These are phyloP conservation scores for Gastracanthus pulcherrimus DNA, from an alignment of 2,888 invertebrate species.

Conservation along the genomic window DNA sequence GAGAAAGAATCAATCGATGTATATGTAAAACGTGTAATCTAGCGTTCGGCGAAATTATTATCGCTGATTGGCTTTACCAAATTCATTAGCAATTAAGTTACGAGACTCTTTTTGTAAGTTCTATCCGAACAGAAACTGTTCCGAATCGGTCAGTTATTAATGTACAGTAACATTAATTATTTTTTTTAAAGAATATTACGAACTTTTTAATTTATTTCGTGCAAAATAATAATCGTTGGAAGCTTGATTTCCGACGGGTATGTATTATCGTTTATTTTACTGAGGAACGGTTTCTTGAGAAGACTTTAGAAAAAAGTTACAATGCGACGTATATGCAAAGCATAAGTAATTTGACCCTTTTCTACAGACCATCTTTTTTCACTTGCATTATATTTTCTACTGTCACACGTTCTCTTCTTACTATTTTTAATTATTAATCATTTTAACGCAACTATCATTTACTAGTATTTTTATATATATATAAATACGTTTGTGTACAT, in stretches of 20 bases:
- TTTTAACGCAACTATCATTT: slow-evolving; percentile 53
- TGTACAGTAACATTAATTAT: slow-evolving; percentile 15
- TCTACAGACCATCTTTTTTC: slow-evolving; percentile 25
- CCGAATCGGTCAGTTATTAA: slow-evolving; percentile 43
- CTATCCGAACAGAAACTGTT: slow-evolving; percentile 34
- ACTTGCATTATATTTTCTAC: slow-evolving; percentile 22
- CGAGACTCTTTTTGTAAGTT: slow-evolving; percentile 42
- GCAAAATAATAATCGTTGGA: slow-evolving; percentile 2
- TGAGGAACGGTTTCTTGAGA: slow-evolving; percentile 33
- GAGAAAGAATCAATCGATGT: slow-evolving; percentile 32
- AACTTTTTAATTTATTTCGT: slow-evolving; percentile 43
- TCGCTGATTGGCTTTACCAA: slow-evolving; percentile 56
- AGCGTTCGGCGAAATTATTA: slow-evolving; percentile 31
- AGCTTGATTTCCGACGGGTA: neutral
- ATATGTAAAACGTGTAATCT: slow-evolving; percentile 32
- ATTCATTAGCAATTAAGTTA: slow-evolving; percentile 52
- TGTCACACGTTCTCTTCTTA: slow-evolving; percentile 12
- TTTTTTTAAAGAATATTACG: slow-evolving; percentile 32
- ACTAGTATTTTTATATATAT: slow-evolving; percentile 59
- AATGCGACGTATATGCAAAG: slow-evolving; percentile 21
- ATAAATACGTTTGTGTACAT: slow-evolving; percentile 54
- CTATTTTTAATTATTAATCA: slow-evolving; percentile 49
- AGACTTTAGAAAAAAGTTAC: slow-evolving; percentile 13
- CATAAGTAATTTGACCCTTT: slow-evolving; percentile 34
- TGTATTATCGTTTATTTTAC: neutral